Conservation (phyloP, 2,113 vertebrate genomes). For the Cromileptes altivelis region DNA sequence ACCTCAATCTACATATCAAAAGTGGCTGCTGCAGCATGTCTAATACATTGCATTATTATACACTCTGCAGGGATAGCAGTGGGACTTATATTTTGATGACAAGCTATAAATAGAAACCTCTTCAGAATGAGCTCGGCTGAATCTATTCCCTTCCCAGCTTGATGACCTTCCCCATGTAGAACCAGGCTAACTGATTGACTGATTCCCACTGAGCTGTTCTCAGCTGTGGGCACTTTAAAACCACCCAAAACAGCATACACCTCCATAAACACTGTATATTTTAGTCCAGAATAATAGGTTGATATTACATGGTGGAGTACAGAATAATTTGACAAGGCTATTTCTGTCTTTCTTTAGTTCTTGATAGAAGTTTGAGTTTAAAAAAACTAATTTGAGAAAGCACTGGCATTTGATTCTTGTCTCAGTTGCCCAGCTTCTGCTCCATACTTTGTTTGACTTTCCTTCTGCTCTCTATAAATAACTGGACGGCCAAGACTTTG, state of each 20-base stretch:
- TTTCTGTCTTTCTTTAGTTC: not conserved
- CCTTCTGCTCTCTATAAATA: constrained; percentile 40
- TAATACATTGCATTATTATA: constrained; percentile 33
- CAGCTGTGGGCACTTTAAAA: constrained; percentile 40
- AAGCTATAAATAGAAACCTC: constrained; percentile 67
- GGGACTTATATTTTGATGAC: constrained; percentile 43
- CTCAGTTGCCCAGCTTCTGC: constrained; percentile 24
- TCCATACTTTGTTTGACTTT: constrained; percentile 27
- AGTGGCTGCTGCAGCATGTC: constrained; percentile 10
- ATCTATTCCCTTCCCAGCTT: constrained; percentile 62
- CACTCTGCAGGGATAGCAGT: constrained; percentile 12
- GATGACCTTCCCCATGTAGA: constrained; percentile 62
- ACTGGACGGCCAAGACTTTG: constrained; percentile 20
- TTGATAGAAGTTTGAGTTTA: not conserved
- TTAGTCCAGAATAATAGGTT: not conserved
- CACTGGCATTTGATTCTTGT: constrained; percentile 6
- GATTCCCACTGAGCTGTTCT: constrained; percentile 60
- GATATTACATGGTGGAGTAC: not conserved
- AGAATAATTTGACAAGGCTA: not conserved
- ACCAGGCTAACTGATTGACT: constrained; percentile 50
- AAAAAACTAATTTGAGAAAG: not conserved
- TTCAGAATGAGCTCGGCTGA: constrained; percentile 56
- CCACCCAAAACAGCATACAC: constrained; percentile 16
- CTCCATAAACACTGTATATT: constrained; percentile 18
- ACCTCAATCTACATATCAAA: not conserved